Evolutionary conservation across 2,797 vertebrate species (phyloP).

Genomic region (Coracias cyanogaster): DNA sequence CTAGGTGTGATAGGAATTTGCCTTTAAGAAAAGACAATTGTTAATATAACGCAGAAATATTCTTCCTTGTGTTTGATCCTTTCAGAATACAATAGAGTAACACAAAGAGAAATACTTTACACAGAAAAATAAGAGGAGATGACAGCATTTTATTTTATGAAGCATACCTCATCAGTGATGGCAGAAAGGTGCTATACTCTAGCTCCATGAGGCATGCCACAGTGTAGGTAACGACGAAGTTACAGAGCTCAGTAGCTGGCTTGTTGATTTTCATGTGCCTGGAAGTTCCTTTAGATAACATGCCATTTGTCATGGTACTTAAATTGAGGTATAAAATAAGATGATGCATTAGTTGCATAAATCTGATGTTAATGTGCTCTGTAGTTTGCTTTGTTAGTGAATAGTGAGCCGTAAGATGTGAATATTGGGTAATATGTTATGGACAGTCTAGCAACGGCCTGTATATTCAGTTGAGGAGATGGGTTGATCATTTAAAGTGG

Average conservation of each 20-base stretch:
- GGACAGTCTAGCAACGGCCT: not conserved
- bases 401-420: not conserved
- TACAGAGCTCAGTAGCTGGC: conserved; percentile 41
- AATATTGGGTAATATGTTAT: not conserved
- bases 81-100: conserved; percentile 58
- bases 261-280: conserved; percentile 5
- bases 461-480: not conserved
- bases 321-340: not conserved
- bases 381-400: not conserved
- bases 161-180: conserved; percentile 49
- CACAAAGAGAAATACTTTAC: conserved; percentile 50
- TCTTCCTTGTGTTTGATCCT: conserved; percentile 57
- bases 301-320: not conserved
- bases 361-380: not conserved
- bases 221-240: not conserved
- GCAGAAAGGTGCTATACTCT: conserved; percentile 53
- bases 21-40: not conserved
- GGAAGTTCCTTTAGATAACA: not conserved
- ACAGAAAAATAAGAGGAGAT: conserved; percentile 63
- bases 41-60: conserved; percentile 40
- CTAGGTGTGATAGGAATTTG: not conserved
- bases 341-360: not conserved
- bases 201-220: conserved; percentile 35
- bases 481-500: not conserved
- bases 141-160: conserved; percentile 60